These are phyloP conservation scores for Drosophila histrio DNA, from an alignment of 2,888 invertebrate genomes.

Conservation along the genomic window DNA sequence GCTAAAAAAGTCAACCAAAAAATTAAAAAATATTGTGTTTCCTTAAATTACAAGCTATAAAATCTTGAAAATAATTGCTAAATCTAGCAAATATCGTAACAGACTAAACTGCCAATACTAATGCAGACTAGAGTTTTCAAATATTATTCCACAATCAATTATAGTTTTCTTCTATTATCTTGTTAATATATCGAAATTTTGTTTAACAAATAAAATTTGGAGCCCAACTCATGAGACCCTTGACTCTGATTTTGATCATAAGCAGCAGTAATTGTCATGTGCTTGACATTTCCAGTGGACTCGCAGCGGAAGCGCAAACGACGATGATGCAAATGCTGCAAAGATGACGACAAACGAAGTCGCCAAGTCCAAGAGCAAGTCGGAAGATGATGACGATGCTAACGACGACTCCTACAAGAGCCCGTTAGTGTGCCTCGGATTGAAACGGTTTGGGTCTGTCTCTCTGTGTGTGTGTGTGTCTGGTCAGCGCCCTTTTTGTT, in stretches of 20 bases:
- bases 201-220: neutral
- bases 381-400: conserved; percentile 44
- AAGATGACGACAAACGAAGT: conserved; percentile 44
- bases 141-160: no score
- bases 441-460: conserved; percentile 2
- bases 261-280: neutral
- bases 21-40: no score
- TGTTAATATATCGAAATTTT: no score
- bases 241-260: neutral
- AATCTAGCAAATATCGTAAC: no score
- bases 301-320: conserved; percentile 26
- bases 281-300: conserved; percentile 20
- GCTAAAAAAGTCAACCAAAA: no score
- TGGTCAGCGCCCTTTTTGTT: conserved; percentile 68
- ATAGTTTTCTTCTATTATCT: no score
- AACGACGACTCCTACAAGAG: conserved; percentile 70
- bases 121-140: no score
- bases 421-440: conserved; percentile 53
- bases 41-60: no score
- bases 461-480: conserved; percentile 30
- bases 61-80: no score
- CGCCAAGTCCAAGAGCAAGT: conserved; percentile 20
- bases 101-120: no score
- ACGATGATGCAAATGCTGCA: conserved; percentile 57
- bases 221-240: neutral